Conservation (phyloP, 1,140 invertebrate genomes). For the Drosophila sp. region DNA sequence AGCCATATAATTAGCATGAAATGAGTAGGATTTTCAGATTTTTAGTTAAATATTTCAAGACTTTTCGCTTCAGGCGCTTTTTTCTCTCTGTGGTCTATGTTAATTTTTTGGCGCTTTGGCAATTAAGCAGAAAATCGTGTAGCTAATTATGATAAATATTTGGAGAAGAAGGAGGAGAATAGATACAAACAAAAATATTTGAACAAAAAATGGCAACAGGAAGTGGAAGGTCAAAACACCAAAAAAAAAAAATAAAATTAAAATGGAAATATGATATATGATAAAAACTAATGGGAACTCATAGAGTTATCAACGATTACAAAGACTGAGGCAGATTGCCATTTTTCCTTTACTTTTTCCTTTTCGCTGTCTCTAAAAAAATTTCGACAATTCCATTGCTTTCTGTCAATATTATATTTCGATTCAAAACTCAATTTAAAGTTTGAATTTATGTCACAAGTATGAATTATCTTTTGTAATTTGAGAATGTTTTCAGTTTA, state of each 20-base stretch:
- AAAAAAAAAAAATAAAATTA: too few species aligned
- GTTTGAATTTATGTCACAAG: too few species aligned
- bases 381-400: too few species aligned
- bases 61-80: constrained; percentile 70
- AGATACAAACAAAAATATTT: constrained; percentile 15
- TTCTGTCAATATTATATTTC: constrained; percentile 13
- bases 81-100: constrained; percentile 59
- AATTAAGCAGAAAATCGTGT: constrained; percentile 79
- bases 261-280: constrained; percentile 13
- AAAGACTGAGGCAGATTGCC: too few species aligned
- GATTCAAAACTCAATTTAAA: too few species aligned
- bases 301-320: background rate
- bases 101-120: constrained; percentile 72
- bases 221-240: constrained; percentile 52
- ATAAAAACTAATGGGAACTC: background rate
- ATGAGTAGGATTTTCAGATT: constrained; percentile 76
- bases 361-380: too few species aligned
- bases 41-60: constrained; percentile 72
- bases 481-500: constrained; percentile 42
- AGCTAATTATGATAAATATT: constrained; percentile 80
- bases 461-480: constrained; percentile 43
- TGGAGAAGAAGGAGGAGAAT: constrained; percentile 34
- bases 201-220: constrained; percentile 41
- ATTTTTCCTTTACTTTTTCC: too few species aligned
- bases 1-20: constrained; percentile 82